Evolutionary conservation across 2,888 invertebrate genomes (phyloP).

Genomic region (Octodonta nipae): DNA sequence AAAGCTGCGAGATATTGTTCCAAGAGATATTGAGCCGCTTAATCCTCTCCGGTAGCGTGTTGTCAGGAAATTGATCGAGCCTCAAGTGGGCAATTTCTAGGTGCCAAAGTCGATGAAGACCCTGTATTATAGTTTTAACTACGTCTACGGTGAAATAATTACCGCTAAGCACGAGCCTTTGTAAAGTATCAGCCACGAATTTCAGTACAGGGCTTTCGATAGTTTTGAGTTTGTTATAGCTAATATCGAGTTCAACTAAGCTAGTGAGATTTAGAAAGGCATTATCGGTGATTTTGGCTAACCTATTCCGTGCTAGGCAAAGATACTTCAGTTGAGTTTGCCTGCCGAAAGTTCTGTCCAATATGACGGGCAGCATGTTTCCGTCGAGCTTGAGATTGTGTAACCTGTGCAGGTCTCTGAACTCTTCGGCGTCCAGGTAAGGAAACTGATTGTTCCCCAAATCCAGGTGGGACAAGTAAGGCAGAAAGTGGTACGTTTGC

Average conservation of each 20-base stretch:
- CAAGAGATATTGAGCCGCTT: constrained; percentile 58
- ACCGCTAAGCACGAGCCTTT: constrained; percentile 55
- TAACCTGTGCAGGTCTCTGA: constrained; percentile 52
- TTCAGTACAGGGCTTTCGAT: constrained; percentile 49
- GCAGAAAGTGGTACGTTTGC: constrained; percentile 62
- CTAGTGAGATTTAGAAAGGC: constrained; percentile 61
- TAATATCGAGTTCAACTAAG: constrained; percentile 56
- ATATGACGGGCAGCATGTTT: constrained; percentile 61
- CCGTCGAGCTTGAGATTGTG: constrained; percentile 56
- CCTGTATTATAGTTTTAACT: constrained; percentile 44
- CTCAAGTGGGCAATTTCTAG: constrained; percentile 48
- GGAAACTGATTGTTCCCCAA: constrained; percentile 66
- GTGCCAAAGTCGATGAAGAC: constrained; percentile 43
- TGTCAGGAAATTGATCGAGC: constrained; percentile 39
- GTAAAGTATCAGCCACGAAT: constrained; percentile 47
- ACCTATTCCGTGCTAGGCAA: constrained; percentile 55
- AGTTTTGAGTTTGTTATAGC: constrained; percentile 60
- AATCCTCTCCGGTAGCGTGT: constrained; percentile 47
- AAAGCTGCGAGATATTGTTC: constrained; percentile 51
- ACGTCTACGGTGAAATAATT: constrained; percentile 51
- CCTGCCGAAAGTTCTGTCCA: constrained; percentile 55
- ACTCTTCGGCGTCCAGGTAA: constrained; percentile 59
- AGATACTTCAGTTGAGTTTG: constrained; percentile 36
- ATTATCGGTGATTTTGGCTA: constrained; percentile 59
- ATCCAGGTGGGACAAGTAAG: constrained; percentile 59